A percentile compares a stretch with the other conserved stretches of the same genome.
These are phyloP conservation scores for Trichogramma pretiosum DNA, from an alignment of 1,140 invertebrate genomes.

Conservation along the genomic window DNA sequence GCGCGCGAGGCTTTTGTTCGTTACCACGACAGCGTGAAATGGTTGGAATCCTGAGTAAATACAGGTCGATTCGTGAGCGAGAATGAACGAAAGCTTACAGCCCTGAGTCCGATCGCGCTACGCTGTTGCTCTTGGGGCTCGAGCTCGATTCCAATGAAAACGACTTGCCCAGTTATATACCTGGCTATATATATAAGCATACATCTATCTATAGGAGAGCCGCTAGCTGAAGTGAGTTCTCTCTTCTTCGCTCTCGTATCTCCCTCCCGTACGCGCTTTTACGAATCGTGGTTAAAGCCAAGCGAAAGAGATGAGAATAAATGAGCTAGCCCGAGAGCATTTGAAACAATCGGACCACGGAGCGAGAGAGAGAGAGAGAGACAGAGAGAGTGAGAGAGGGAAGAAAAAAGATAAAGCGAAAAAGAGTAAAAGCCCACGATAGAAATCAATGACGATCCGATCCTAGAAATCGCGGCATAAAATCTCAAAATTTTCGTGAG, in stretches of 20 bases:
- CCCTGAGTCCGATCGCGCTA: too few species aligned
- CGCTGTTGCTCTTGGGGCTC: too few species aligned
- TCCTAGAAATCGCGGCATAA: too few species aligned
- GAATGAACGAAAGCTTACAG: too few species aligned
- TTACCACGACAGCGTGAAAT: conserved; percentile 3
- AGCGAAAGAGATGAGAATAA: conserved; percentile 13
- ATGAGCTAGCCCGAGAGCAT: conserved; percentile 1
- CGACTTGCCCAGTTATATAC: not conserved
- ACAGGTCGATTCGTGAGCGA: conserved; percentile 4
- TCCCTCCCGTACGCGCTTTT: not conserved
- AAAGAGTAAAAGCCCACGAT: too few species aligned
- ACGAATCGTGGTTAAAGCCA: not conserved
- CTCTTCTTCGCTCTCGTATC: too few species aligned
- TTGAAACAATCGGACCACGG: too few species aligned
- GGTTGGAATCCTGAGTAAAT: conserved; percentile 16
- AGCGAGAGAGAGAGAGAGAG: conserved; percentile 11
- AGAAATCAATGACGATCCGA: too few species aligned
- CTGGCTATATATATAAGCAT: too few species aligned
- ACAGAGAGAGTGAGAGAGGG: not conserved
- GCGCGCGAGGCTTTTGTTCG: conserved; percentile 15
- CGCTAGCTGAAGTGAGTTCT: not conserved
- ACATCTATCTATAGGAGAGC: too few species aligned
- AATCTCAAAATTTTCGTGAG: too few species aligned
- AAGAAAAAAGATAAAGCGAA: not conserved
- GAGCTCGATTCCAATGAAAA: conserved; percentile 3